Base-by-base conservation (phyloP, 2,888 invertebrate species). In the Meta bourneti region DNA sequence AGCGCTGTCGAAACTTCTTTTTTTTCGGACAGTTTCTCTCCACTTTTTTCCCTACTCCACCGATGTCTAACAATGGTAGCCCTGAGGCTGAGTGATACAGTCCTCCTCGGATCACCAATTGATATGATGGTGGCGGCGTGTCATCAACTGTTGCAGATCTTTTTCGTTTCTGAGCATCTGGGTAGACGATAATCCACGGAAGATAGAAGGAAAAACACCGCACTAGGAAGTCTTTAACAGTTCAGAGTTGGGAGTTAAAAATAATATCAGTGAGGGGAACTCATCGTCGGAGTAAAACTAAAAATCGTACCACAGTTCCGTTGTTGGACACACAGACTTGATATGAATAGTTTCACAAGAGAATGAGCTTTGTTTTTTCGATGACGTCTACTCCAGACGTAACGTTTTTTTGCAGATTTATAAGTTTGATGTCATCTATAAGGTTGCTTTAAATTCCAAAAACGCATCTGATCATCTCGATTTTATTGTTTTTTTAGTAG, bases 91-190 rank as follows among this genome's bases (percentile, higher is more conserved):
- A 90, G 69, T 69, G 90, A 90, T 90, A 81, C 81, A 80, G 16
- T 72, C 80, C 81, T 85, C 75, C 54, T 34, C 80, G 90, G 86
- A 90, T 90, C 90, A 90, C 75, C 90, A 86, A 80, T 86, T 90
- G 85, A 90, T 90, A 90, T 86, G 90, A 90, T 90, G 81, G 85
- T 77, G 16, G 78, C 74, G 71, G 85, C 80, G 86, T 13, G 69
- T 72, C 90, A 90, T 90, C 90, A 90, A 85, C 71, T 84, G 84
- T 84, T 90, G 79, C 90, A 85, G 78, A 70, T 71, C 54, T 85
- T 80, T 77, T 81, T 74, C 70, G 49, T 74, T 81, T 52, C 70
- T 80, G 54, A 77, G 70, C 75, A 69, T 90, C 84, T 82, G 74
- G 48, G 20, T 20, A 11, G 54, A 74, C 54, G 84, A 75, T 84